Percentiles rank a stretch among this genome's conserved stretches.
These are phyloP conservation scores for Mugil cephalus DNA, from an alignment of 2,113 vertebrate species.

Conservation along the genomic window DNA sequence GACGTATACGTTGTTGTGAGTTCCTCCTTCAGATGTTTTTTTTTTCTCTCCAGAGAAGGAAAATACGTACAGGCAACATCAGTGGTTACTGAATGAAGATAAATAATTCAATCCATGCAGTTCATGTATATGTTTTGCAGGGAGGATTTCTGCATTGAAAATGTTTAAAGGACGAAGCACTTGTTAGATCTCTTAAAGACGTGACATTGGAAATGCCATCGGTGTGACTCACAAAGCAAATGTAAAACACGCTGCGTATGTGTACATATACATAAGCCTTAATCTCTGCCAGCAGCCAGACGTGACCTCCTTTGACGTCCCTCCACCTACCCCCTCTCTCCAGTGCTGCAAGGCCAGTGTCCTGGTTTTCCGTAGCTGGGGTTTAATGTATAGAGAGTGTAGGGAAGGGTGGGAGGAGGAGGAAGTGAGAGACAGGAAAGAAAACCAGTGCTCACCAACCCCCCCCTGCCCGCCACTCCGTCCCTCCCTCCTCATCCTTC, in stretches of 20 bases:
- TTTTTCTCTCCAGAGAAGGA: too few relatives aligned
- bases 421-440: slow-evolving; percentile 32
- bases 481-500: not conserved
- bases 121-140: not conserved
- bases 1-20: too few relatives aligned
- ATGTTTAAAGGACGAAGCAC: not conserved
- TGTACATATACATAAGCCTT: slow-evolving; percentile 30
- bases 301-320: slow-evolving; percentile 72
- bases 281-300: slow-evolving; percentile 63
- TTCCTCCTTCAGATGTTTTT: too few relatives aligned
- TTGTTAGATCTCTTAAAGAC: not conserved
- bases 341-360: slow-evolving; percentile 39
- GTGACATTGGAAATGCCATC: not conserved
- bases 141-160: not conserved
- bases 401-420: not conserved
- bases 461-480: not conserved
- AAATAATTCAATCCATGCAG: not conserved
- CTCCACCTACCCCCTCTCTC: slow-evolving; percentile 6
- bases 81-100: not conserved
- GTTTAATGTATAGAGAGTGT: slow-evolving; percentile 55
- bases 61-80: too few relatives aligned
- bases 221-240: slow-evolving; percentile 9
- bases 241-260: not conserved
- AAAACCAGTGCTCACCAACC: slow-evolving; percentile 17
- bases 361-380: slow-evolving; percentile 55